Evolutionary conservation across 2,888 invertebrate species (phyloP), one percentile per base, ranked within the genome.

Genomic region (Automeris io): DNA sequence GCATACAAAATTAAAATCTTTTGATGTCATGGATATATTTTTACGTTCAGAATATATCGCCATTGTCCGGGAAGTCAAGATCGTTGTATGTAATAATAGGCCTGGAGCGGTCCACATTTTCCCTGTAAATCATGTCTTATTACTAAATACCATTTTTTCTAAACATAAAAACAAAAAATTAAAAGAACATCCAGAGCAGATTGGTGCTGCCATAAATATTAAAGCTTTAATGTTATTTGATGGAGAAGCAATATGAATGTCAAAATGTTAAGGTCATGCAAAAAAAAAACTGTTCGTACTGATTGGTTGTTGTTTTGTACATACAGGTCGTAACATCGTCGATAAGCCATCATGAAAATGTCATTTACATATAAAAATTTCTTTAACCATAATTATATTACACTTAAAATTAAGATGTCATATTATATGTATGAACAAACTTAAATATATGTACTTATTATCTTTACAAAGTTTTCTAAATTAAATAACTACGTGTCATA

Each of bases 51-150:
- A 94, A 93, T 76, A 92, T 90, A 76, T 94, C 94, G 73, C 90
- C 89, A 87, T 87, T 90, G 75, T 94, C 94, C 85, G 94, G 94
- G 78, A 94, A 94, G 89, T 96, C 95, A 88, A 96, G 90, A 89
- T 96, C 96, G 88, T 94, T 92, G 91, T 96, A 96, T 78, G 92
- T 93, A 81, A 95, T 90, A 77, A 95, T 89, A 78, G 93, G 91
- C 81, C 95, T 90, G 78, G 91, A 90, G 61, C 90, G 89, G 74
- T 90, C 90, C 89, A 88, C 85, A 76, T 88, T 88, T 72, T 89
- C 82, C 89, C 90, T 90, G 90, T 61, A 90, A 90, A 82, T 74
- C 62, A 74, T 77, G 70, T 50, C 72, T 65, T 66, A 59, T 46
- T 61, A 49, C 68, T 79, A 57, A 74, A 51, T 60, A 66, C 57